A percentile compares a stretch with the other conserved stretches of the same genome.
phyloP scores from a whole-genome alignment of 2,888 invertebrate genomes.

The Timema podura region DNA sequence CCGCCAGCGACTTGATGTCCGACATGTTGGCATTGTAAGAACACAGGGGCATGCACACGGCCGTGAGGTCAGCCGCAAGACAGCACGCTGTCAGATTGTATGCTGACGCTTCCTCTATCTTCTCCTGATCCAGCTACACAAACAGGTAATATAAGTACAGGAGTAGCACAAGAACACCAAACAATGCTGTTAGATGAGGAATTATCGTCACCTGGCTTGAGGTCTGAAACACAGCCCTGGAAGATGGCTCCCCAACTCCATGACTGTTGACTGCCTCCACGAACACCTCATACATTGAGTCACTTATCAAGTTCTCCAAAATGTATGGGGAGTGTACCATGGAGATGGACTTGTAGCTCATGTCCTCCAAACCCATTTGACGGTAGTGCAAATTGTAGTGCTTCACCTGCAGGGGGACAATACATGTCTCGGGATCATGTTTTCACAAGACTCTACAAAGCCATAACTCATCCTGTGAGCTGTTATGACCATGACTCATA shows the following conservation, averaged over 20 bases:
- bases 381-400: conserved; percentile 49
- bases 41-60: conserved; percentile 71
- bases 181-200: not conserved
- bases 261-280: conserved; percentile 75
- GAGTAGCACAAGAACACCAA: not conserved
- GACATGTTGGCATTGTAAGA: conserved; percentile 79
- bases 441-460: too few species aligned
- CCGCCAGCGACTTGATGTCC: conserved; percentile 67
- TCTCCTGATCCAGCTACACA: conserved; percentile 54
- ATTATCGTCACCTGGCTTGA: conserved; percentile 55
- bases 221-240: conserved; percentile 71
- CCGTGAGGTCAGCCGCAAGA: conserved; percentile 61
- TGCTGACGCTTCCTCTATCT: conserved; percentile 54
- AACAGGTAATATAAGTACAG: not conserved
- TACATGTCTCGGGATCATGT: too few species aligned
- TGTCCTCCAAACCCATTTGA: conserved; percentile 42
- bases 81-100: conserved; percentile 82
- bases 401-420: too few species aligned
- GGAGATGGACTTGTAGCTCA: conserved; percentile 43
- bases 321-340: conserved; percentile 66
- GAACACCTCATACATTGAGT: conserved; percentile 74
- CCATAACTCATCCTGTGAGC: too few species aligned
- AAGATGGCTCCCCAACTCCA: conserved; percentile 72
- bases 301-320: conserved; percentile 66
- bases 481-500: too few species aligned